Percentiles rank a stretch among this genome's conserved stretches.
Conservation (phyloP, 2,113 vertebrate genomes). For the Scatophagus argus region DNA sequence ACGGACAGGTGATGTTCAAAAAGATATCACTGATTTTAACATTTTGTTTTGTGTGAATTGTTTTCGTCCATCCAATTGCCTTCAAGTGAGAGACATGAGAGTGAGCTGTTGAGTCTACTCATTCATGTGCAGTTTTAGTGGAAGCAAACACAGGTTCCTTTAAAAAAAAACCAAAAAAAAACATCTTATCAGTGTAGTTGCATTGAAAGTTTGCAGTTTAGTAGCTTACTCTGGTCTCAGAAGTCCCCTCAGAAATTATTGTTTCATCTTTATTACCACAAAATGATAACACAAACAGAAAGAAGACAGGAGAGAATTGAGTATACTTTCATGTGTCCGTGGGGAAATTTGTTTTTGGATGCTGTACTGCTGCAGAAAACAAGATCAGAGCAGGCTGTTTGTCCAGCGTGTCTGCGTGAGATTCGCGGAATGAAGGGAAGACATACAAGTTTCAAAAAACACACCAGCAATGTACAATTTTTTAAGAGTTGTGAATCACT, state of each 20-base stretch:
- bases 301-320: background rate
- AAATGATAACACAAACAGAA: background rate
- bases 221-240: background rate
- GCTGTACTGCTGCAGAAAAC: background rate
- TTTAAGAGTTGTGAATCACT: no score
- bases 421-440: no score
- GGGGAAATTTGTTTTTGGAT: background rate
- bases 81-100: slow-evolving; percentile 13
- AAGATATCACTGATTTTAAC: background rate
- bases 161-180: slow-evolving; percentile 1
- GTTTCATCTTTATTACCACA: background rate
- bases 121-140: background rate
- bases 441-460: no score
- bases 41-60: background rate
- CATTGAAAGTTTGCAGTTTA: background rate
- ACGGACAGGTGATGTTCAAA: slow-evolving; percentile 64
- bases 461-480: no score
- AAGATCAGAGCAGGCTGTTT: no score
- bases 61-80: slow-evolving; percentile 1
- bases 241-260: background rate
- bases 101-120: background rate
- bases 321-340: background rate
- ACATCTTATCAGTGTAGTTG: background rate
- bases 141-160: background rate
- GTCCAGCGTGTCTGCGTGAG: no score